Base-by-base conservation (phyloP, 2,797 vertebrate species). In the Falco biarmicus region DNA sequence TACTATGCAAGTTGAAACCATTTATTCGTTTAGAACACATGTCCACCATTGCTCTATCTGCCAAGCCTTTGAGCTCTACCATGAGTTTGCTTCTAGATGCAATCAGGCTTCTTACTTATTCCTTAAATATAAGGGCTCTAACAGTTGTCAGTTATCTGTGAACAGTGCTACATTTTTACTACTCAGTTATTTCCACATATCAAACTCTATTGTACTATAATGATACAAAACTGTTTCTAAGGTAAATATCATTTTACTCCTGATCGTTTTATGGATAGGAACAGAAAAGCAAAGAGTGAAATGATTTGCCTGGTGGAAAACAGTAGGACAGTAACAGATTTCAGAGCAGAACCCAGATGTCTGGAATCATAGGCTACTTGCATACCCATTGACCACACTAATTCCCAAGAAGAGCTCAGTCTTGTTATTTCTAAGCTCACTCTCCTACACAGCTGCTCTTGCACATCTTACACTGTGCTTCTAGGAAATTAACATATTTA, bases 391-490 rank as follows among this genome's bases (percentile, higher is more conserved):
- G 31, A 96, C 90, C 95, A 95, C 89, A 79, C 59, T 97, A 96
- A 95, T 96, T 86, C 71, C 73, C 68, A 93, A 87, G 93, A 95
- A 96, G 76, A 95, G 71, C 71, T 90, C 88, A 95, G 90, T 93
- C 61, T 96, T 78, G 75, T 84, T 89, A 75, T 95, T 95, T 94
- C 96, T 80, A 94, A 89, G 86, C 93, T 94, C 71, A n/a, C 89
- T 95, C 63, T 95, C 87, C 87, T 89, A 86, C 89, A 75, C 96
- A 97, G 94, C 96, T 96, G 95, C 89, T 97, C 87, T 90, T 94
- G 79, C 73, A 85, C 89, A 93, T 93, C 84, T 92, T 96, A 84
- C 39, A 69, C 61, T 45, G 61, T 82, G 90, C 79, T 97, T 95
- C 81, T 94, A 95, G 80, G 82, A 92, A 93, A 95, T 96, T 93